Base-by-base conservation (phyloP, 2,113 vertebrate genomes). In the Dicaeum eximium region DNA sequence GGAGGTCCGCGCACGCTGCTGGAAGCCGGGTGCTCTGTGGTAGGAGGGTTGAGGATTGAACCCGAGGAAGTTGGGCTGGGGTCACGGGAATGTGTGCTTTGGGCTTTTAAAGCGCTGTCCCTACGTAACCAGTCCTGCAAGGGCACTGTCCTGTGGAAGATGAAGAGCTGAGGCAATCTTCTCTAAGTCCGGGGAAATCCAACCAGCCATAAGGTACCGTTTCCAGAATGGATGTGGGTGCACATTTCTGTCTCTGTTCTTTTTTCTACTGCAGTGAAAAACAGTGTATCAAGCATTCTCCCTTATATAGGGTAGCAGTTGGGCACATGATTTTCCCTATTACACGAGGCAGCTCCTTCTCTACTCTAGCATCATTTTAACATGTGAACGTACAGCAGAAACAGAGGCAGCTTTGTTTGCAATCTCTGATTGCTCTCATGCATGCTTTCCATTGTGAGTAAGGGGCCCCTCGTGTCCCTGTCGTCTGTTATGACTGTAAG, bases 391-490 rank as follows among this genome's bases (percentile, higher is more conserved):
- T 24, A 38, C 21, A 37, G 51, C 13, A 10, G 80, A 65, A 83
- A 84, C 80, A 90, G 77, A 60, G 33, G 82, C 71, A 44, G 83
- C 78, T 90, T 94, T 93, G 80, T 88, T 45, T 75, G 65, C 53
- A 1, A 5, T 53, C 51, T 56, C 3, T 27, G 30, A 20, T 81
- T 19, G 0, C 67, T 86, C 67, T 84, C 4, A 14, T 92, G 72
- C 51, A 0, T 64, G 60, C 25, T 83, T 83, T 67, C 84, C 13
- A 1, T 61, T 15, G 35, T 44, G 77, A 93, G 17, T 79, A 82
- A 40, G 20, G 6, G 80, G 47, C 77, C 83, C 40, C 50, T 70
- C 15, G 0, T 30, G 5, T 86, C 44, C 11, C 72, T 73, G 66
- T 69, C 18, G 11, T 72, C 67, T 87, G 35, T 61, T 57, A n/a